Percentiles rank a stretch among this genome's conserved stretches.
phyloP scores from a whole-genome alignment of 2,113 vertebrate genomes.

The Ctenomys sociabilis region DNA sequence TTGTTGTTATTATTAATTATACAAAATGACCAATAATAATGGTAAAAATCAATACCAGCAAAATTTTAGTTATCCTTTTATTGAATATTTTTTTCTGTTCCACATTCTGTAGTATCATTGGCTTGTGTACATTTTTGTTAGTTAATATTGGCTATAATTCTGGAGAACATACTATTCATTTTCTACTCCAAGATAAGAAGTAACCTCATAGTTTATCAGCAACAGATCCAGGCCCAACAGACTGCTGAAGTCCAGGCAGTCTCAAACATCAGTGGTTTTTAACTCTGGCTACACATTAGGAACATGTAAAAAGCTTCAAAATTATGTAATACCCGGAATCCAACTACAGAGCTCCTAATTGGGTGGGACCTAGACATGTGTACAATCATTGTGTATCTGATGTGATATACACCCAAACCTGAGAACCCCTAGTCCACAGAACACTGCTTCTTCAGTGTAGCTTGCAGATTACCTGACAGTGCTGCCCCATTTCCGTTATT shows the following conservation, averaged over 20 bases:
- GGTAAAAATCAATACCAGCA: background rate
- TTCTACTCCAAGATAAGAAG: background rate
- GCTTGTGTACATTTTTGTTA: constrained; percentile 2
- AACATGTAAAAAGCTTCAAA: background rate
- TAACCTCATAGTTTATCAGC: background rate
- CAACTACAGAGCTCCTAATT: background rate
- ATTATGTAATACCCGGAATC: background rate
- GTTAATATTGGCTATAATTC: constrained; percentile 2
- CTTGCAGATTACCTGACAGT: background rate
- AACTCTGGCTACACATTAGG: background rate
- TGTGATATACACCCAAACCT: background rate
- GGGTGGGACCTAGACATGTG: background rate
- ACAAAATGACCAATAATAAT: constrained; percentile 33
- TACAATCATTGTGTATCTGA: constrained; percentile 1
- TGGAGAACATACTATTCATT: constrained; percentile 11
- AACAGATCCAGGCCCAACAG: background rate
- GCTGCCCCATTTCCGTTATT: background rate
- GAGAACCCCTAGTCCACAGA: background rate
- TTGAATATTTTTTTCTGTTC: background rate
- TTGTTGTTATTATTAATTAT: constrained; percentile 10
- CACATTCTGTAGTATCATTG: background rate
- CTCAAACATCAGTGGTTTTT: background rate
- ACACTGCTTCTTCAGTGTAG: background rate
- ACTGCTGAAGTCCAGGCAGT: constrained; percentile 12
- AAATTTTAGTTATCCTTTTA: background rate